These are phyloP conservation scores for Ficedula albicollis DNA, from an alignment of 2,797 vertebrate genomes.

Conservation along the genomic window DNA sequence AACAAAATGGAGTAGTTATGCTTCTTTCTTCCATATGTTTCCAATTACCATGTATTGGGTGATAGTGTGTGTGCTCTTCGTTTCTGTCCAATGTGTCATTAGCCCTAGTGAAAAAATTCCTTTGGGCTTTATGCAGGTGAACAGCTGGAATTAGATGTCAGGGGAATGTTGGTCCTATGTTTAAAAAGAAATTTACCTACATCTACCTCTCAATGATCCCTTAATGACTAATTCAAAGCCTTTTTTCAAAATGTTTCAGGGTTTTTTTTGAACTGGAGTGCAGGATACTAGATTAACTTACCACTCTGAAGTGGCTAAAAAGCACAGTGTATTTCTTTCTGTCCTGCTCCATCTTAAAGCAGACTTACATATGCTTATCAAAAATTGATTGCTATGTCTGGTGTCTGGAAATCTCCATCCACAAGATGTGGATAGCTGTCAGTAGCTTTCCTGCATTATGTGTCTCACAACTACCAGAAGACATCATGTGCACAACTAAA, in stretches of 20 bases:
- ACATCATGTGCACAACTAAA: not conserved
- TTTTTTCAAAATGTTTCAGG: not conserved
- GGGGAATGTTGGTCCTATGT: not conserved
- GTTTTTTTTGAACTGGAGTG: not conserved
- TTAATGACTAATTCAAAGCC: not conserved
- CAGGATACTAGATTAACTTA: not conserved
- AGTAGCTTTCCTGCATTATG: not conserved
- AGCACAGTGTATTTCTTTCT: not conserved
- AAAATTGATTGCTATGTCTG: not conserved
- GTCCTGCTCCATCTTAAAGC: not conserved
- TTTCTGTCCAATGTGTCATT: not conserved
- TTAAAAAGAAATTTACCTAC: not conserved
- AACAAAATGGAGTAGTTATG: not conserved
- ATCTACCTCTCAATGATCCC: not conserved
- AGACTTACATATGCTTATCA: not conserved
- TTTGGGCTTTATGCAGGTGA: not conserved
- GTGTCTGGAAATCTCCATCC: not conserved
- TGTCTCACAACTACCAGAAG: not conserved
- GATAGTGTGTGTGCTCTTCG: not conserved
- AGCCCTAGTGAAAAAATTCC: not conserved
- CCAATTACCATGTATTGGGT: not conserved
- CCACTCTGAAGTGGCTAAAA: not conserved
- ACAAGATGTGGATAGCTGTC: not conserved
- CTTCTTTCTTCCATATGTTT: conserved; percentile 1
- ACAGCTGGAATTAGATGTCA: not conserved